Evolutionary conservation across 2,797 vertebrate species (phyloP).

Genomic region (Salarias fasciatus): DNA sequence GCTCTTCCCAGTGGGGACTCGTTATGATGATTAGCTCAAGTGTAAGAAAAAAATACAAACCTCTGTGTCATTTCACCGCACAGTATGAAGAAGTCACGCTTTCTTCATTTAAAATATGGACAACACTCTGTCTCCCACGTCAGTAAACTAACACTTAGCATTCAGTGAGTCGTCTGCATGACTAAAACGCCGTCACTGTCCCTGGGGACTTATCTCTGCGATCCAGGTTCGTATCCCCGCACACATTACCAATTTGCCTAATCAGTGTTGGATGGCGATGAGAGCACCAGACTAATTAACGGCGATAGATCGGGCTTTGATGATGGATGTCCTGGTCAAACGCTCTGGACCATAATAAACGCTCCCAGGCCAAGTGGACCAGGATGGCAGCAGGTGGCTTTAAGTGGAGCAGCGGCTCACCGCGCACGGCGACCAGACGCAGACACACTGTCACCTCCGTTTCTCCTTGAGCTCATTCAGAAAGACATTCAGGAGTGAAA

Average conservation of each 20-base stretch:
- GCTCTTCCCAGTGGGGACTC: neutral
- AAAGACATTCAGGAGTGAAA: constrained; percentile 10
- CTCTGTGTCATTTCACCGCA: neutral
- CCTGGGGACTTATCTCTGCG: constrained; percentile 40
- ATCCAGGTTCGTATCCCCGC: constrained; percentile 46
- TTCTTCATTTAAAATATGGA: constrained; percentile 12
- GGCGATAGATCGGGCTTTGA: constrained; percentile 63
- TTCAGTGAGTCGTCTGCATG: constrained; percentile 44
- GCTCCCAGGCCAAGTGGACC: constrained; percentile 59
- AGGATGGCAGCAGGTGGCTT: constrained; percentile 61
- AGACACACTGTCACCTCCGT: constrained; percentile 6
- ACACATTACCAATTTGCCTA: constrained; percentile 54
- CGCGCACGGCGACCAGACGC: constrained; percentile 4
- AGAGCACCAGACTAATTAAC: constrained; percentile 61
- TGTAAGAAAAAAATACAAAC: neutral
- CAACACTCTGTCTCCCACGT: neutral
- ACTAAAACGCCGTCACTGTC: constrained; percentile 38
- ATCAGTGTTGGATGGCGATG: constrained; percentile 59
- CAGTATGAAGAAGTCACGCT: neutral
- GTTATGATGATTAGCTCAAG: too few relatives aligned
- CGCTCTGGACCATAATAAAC: constrained; percentile 68
- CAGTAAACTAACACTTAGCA: constrained; percentile 12
- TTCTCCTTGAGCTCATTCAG: constrained; percentile 4
- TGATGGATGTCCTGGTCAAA: constrained; percentile 71
- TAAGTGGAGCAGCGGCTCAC: constrained; percentile 54